Evolutionary conservation across 2,888 invertebrate species (phyloP).

Genomic region (Rhamphomyia laevipes): DNA sequence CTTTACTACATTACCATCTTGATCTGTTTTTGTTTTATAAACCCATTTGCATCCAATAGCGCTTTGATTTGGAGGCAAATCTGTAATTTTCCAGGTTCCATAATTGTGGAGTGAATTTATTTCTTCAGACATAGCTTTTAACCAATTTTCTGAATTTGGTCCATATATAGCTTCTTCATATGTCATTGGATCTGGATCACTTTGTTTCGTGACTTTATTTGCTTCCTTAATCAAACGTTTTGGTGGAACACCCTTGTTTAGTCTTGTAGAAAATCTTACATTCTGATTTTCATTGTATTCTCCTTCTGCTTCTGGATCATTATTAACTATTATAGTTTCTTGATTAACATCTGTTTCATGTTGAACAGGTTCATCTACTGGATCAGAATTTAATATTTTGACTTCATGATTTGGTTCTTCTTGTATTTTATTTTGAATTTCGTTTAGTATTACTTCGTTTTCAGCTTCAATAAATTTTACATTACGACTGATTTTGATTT

Average conservation of each 20-base stretch:
- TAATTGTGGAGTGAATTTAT: neutral
- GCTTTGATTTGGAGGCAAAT: neutral
- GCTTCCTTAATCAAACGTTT: neutral
- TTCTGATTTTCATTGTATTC: neutral
- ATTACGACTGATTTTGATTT: constrained; percentile 10
- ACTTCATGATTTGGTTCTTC: neutral
- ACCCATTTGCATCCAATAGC: neutral
- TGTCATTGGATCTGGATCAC: neutral
- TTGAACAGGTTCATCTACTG: neutral
- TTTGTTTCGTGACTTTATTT: neutral
- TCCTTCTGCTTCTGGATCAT: neutral
- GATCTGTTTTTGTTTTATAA: neutral
- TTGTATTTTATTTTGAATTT: neutral
- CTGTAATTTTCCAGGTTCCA: neutral
- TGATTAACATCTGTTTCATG: neutral
- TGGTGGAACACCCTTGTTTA: neutral
- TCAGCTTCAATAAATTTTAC: neutral
- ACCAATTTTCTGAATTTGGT: neutral
- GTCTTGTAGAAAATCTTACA: neutral
- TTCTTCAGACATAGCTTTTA: neutral
- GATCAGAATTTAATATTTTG: neutral
- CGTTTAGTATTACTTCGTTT: neutral
- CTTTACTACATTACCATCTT: neutral
- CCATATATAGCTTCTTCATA: neutral
- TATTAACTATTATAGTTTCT: neutral